Conservation (phyloP, 2,797 vertebrate genomes). For the Benthosema pterotum region DNA sequence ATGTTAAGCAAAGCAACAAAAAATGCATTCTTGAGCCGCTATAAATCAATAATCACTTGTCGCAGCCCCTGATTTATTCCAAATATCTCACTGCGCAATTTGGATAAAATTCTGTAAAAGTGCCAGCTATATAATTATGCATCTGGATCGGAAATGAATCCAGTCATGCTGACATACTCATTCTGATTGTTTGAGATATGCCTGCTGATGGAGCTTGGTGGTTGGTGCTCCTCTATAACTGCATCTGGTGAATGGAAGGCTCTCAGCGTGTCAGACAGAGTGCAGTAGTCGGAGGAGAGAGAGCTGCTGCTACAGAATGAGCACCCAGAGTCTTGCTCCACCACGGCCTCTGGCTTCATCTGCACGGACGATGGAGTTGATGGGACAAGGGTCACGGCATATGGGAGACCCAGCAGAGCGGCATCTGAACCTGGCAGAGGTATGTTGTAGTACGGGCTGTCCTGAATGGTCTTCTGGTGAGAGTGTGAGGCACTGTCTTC, state of each 20-base stretch:
- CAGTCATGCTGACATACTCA: not conserved
- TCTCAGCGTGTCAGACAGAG: constrained; percentile 47
- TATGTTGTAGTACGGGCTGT: constrained; percentile 33
- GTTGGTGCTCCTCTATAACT: not conserved
- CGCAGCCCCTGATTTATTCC: too few relatives aligned
- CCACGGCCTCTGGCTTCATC: constrained; percentile 13
- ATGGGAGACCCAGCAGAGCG: constrained; percentile 27
- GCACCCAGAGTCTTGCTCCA: constrained; percentile 55
- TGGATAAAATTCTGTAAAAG: too few relatives aligned
- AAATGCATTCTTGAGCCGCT: too few relatives aligned
- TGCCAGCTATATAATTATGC: too few relatives aligned
- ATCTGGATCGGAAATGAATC: too few relatives aligned
- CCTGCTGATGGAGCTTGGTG: not conserved
- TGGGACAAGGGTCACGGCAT: constrained; percentile 26
- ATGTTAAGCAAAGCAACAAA: too few relatives aligned
- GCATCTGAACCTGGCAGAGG: not conserved
- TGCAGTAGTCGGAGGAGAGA: constrained; percentile 72
- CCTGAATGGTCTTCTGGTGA: constrained; percentile 7
- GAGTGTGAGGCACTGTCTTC: not conserved
- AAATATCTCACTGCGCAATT: too few relatives aligned
- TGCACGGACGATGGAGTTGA: not conserved
- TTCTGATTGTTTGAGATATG: not conserved
- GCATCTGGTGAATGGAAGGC: constrained; percentile 22
- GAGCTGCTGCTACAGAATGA: constrained; percentile 52
- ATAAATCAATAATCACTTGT: too few relatives aligned